Conservation (phyloP, 2,113 vertebrate genomes). For the Carlito syrichta region DNA sequence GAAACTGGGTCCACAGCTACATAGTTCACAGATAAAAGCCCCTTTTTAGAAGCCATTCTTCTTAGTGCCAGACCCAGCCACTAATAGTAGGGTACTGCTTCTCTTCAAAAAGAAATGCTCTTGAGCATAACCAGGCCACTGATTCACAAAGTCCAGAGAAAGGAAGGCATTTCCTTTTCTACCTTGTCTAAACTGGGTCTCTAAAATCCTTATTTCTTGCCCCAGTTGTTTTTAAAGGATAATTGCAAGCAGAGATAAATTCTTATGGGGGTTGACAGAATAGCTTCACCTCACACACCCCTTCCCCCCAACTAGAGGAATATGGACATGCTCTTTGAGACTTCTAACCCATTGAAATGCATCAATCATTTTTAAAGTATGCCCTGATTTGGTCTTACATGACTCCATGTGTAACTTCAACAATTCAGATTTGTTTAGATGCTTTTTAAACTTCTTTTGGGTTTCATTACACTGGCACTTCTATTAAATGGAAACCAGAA, state of each 20-base stretch:
- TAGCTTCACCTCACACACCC: not conserved
- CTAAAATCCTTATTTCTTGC: not conserved
- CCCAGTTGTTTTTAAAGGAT: not conserved
- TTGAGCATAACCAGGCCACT: not conserved
- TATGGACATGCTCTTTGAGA: not conserved
- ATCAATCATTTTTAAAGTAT: not conserved
- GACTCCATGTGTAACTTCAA: not conserved
- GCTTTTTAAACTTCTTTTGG: not conserved
- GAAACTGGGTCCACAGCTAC: not conserved
- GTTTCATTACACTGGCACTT: not conserved
- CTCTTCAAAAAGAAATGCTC: not conserved
- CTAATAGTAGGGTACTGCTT: not conserved
- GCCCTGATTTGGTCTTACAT: not conserved
- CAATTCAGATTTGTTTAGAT: not conserved
- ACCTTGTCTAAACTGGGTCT: not conserved
- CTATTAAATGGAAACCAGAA: not conserved
- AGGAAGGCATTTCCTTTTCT: not conserved
- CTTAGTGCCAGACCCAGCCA: not conserved
- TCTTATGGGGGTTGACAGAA: not conserved
- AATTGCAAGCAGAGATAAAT: not conserved
- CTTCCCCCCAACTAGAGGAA: not conserved
- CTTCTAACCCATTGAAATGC: not conserved
- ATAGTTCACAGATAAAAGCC: not conserved
- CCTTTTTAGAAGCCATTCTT: not conserved
- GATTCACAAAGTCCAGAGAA: not conserved